Evolutionary conservation across 2,888 invertebrate species (phyloP), one percentile per base, ranked within the genome.

Genomic region (Portevinia maculata): DNA sequence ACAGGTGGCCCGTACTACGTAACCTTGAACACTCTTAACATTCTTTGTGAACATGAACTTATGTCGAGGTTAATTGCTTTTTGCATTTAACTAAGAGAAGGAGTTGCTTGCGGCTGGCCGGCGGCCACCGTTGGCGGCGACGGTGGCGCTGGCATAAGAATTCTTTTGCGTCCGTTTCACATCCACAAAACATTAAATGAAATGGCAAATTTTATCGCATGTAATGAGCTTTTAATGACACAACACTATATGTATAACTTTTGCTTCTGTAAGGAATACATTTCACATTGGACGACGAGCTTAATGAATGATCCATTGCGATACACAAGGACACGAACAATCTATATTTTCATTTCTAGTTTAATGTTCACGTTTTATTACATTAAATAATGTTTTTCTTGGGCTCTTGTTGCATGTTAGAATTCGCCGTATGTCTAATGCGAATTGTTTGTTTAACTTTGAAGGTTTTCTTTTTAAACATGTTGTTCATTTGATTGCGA

Each of bases 161-260:
- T 57, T 37, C 64, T 64, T 65, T 64, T 21, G 13, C 6, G 34
- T 60, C 37, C 41, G 59, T 64, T 30, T 39, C 32, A 59, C 71
- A 64, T 59, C 15, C 30, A 30, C 30, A 37, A 59, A 44, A 44
- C 70, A 78, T 71, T 59, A 79, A 79, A 79, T 79, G 67, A 69
- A 73, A 69, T 74, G 60, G 79, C 67, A 73, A 69, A 52, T 79
- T 79, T 73, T 69, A 73, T 74, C 67, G 67, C 67, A 52, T 74
- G 74, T 73, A 79, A 79, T 74, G 74, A 73, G 79, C 79, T 73
- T 79, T 79, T 79, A 79, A 79, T 74, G 74, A 57, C 48, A 50
- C 73, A 79, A 62, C 57, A 69, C 53, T 34, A 73, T 55, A 79
- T 69, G 75, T 57, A 74, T 34, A 7, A 24, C 46, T 44, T 34